Base-by-base conservation (phyloP, 1,140 invertebrate species). In the Drosophila dunni region DNA sequence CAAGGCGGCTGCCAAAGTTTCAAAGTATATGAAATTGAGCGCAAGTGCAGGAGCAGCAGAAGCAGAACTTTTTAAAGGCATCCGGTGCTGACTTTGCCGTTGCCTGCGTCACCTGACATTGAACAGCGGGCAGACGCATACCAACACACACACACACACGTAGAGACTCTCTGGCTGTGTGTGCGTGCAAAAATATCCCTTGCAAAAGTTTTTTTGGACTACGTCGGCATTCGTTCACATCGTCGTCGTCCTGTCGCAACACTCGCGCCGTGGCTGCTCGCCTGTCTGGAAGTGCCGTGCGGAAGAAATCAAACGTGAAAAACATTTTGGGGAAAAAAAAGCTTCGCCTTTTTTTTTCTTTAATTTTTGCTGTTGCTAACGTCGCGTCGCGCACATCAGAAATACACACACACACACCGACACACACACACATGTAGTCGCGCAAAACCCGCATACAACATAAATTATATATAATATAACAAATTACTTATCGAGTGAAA, bases 41-140 rank as follows among this genome's bases (percentile, higher is more conserved):
- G 76, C 76, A 78, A 78, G 76, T 78, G 76, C 76, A 75, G 70
- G 66, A 71, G 57, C 61, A 45, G 57, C 61, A 45, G 51, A 10
- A 45, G 57, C 61, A 45, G 51, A 10, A 60, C 69, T 58, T 75
- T 61, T 63, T 62, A 75, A 67, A 68, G 70, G 51, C 58, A 38
- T 74, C 50, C 57, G 56, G 15, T 33, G 53, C 70, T 54, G 45
- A 34, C 33, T 48, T 34, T 50, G 63, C 61, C 36, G 53, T 29
- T 53, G 70, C 79, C 78, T 81, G 82, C 85, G 78, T 85, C 82
- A 91, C 90, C 88, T 91, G 88, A 91, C 88, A 91, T 91, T 91
- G 88, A 91, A 91, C 75, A 75, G 77, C 56, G 75, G 71, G 53
- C 70, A 70, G 60, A 63, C 56, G 24, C 72, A 24, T 79, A 64